Conservation (phyloP, 2,113 vertebrate genomes). For the Syngnathus typhle region DNA sequence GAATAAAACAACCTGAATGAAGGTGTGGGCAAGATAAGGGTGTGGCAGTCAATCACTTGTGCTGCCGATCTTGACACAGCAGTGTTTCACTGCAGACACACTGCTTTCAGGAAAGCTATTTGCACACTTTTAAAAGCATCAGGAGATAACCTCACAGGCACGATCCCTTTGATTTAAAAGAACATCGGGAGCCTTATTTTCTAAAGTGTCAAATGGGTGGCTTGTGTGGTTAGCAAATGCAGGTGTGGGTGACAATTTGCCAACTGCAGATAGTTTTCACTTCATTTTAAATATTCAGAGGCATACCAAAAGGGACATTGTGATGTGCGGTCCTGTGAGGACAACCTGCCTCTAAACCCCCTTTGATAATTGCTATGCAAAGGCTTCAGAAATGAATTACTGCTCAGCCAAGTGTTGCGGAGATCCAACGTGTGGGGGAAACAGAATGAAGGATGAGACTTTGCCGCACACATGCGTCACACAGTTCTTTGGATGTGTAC, state of each 20-base stretch:
- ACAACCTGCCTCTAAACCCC: constrained; percentile 72
- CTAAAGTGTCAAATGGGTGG: constrained; percentile 60
- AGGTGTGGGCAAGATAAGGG: constrained; percentile 10
- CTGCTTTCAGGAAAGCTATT: constrained; percentile 52
- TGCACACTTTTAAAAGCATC: constrained; percentile 50
- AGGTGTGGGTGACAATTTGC: constrained; percentile 67
- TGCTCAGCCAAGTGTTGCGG: constrained; percentile 79
- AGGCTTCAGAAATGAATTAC: constrained; percentile 79
- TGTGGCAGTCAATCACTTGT: constrained; percentile 41
- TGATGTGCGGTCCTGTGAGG: constrained; percentile 44
- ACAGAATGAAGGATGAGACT: constrained; percentile 69
- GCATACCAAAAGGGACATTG: constrained; percentile 55
- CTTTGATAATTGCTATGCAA: constrained; percentile 80
- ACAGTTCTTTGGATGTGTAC: constrained; percentile 9
- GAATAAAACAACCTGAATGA: constrained; percentile 18
- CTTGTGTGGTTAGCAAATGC: constrained; percentile 57
- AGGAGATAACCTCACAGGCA: constrained; percentile 42
- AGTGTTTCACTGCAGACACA: constrained; percentile 30
- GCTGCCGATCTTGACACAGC: constrained; percentile 31
- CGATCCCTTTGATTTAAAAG: constrained; percentile 64
- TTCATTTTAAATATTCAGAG: constrained; percentile 63
- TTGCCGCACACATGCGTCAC: constrained; percentile 39
- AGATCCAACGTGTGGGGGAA: constrained; percentile 72
- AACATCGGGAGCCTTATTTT: constrained; percentile 63
- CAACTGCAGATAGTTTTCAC: constrained; percentile 62